These are phyloP conservation scores for Lumbricus terrestris DNA, from an alignment of 2,888 invertebrate genomes.

Conservation along the genomic window DNA sequence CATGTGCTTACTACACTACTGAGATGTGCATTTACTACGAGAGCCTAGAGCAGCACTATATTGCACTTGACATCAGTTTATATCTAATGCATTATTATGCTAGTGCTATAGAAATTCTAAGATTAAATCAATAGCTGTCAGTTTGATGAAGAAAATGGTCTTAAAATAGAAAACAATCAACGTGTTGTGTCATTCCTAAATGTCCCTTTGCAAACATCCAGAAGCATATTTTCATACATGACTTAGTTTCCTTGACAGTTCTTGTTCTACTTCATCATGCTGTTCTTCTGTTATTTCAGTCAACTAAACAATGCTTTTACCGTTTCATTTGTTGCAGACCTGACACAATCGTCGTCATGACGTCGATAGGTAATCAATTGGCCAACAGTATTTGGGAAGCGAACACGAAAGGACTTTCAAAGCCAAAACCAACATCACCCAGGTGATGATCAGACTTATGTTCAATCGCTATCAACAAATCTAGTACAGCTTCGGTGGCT, in stretches of 20 bases:
- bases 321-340: constrained; percentile 26
- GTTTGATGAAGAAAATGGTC: neutral
- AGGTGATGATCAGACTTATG: constrained; percentile 17
- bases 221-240: neutral
- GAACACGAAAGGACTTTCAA: constrained; percentile 18
- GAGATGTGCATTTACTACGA: neutral
- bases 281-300: neutral
- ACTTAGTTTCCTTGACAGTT: neutral
- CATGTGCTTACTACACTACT: neutral
- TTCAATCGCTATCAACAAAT: neutral
- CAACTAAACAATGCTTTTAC: neutral
- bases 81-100: neutral
- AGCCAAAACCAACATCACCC: constrained; percentile 25
- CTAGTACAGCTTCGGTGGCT: neutral
- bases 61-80: neutral
- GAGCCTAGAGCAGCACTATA: neutral
- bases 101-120: too few relatives aligned
- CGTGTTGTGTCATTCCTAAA: neutral
- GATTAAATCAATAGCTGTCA: neutral
- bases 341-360: constrained; percentile 29
- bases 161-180: too few relatives aligned
- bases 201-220: neutral
- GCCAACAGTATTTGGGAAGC: constrained; percentile 31
- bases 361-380: constrained; percentile 27
- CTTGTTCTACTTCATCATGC: neutral